Base-by-base conservation (phyloP, 2,113 vertebrate species). In the Rhineura floridana region DNA sequence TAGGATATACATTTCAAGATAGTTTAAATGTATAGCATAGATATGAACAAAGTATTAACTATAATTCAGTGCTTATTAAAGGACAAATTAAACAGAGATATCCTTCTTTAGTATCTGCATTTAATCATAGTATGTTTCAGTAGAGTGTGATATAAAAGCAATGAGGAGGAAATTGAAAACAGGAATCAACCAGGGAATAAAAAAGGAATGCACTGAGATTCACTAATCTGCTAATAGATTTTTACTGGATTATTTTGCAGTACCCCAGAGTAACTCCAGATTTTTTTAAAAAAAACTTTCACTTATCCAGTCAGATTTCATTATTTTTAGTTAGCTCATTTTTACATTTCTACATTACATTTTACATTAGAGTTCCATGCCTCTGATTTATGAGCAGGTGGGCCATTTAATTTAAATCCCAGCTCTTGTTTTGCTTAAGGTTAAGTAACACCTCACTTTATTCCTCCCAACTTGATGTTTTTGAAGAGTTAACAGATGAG, bases 271-370 rank as follows among this genome's bases (percentile, higher is more conserved):
- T 89, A 91, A 91, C 70, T 95, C 93, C 89, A 94, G 94, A 92
- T 94, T 95, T 91, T 90, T 36, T 42, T 67, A 5, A 23, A 6
- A 67, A 72, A 91, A 93, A 86, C 70, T 91, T 55, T 81, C 59
- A 88, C 70, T 93, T 91, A 69, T 65, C 91, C 91, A 94, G 90
- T 89, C 94, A 95, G 83, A 89, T 19, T 21, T 93, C 91, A 83
- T 94, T 95, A 94, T 84, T 94, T 95, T 91, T 88, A 87, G 77
- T 95, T 91, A 95, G 87, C 82, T 95, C 89, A 94, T 95, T 94
- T n/a, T n/a, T n/a, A n/a, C n/a, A n/a, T n/a, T n/a, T n/a, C n/a
- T n/a, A n/a, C n/a, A n/a, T n/a, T 93, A 91, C 87, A 94, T 90
- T 94, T 94, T 63, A 93, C 89, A 82, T 72, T 67, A 67, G 25